Base-by-base conservation (phyloP, 2,888 invertebrate genomes). In the Galerucella calmariensis region DNA sequence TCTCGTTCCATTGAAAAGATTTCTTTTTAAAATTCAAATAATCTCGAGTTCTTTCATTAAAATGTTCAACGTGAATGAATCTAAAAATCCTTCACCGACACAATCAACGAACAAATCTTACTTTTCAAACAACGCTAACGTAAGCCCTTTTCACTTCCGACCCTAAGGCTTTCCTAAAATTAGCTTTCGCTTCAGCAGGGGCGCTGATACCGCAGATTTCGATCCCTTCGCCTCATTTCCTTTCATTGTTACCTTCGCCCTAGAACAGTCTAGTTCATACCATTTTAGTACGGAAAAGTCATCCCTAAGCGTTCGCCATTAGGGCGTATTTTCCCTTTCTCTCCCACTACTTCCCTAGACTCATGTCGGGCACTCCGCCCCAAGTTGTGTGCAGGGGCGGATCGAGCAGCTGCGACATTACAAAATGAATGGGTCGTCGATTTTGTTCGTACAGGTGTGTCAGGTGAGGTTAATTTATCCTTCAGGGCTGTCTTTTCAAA, bases 271-370 rank as follows among this genome's bases (percentile, higher is more conserved):
- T 75, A 62, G 20, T 35, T 67, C 59, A 44, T 48, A 63, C 77
- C 76, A 75, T 78, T 77, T 76, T 69, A 58, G 68, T 72, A 75
- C 53, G 67, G 71, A 66, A 75, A 74, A 73, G 67, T 71, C 76
- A 74, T 61, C 74, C 71, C 72, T 74, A 75, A 70, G 67, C 74
- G 61, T 56, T 73, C 75, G 73, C 75, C 77, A 74, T 77, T 75
- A 75, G 74, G 75, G 72, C 67, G 70, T 67, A 67, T 72, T 65
- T 75, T 75, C 74, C 75, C 56, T 75, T 77, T 62, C 69, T 48
- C 63, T 73, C 65, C 72, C 69, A 24, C 76, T 73, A 73, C 67
- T 71, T n/a, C 27, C 44, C 41, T 59, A 67, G 66, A 16, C 66
- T 67, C 9, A 53, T 12, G 27, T 62, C 67, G 67, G 24, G 59